Evolutionary conservation across 2,113 vertebrate species (phyloP), one percentile per base, ranked within the genome.

Genomic region (Pitta sordida): DNA sequence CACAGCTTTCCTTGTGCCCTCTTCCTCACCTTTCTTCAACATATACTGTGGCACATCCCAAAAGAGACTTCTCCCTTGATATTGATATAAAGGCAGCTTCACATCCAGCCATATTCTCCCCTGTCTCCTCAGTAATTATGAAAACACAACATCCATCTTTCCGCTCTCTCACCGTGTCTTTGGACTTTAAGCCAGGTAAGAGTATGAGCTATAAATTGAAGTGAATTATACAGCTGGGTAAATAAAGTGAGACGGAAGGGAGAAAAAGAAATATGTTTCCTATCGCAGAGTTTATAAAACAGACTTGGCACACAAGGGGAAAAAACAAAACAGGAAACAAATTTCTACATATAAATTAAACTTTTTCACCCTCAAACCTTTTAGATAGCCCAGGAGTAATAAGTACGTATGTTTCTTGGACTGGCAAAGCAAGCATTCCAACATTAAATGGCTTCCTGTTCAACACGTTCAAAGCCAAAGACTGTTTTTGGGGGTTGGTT

Each of bases 401-500:
- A 98, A 97, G 97, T 98, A 98, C 11, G 96, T 98, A 97, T 98
- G 97, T 98, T 96, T 98, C 97, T 98, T 98, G 98, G 97, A 98
- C 96, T 91, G 77, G 96, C 95, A 98, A 98, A 97, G 98, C 98
- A 98, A 97, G 97, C 98, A 99, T 99, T 99, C 98, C 98, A 98
- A 85, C 89, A 95, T 97, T 98, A 99, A 99, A 99, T 98, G 98
- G 98, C 98, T 99, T 99, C 99, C 99, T 99, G 98, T 98, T 98
- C 98, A 98, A 97, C 94, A 76, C 95, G 97, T 98, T 98, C 98
- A 98, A 98, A 97, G 98, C 98, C 98, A 98, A 98, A 98, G 91
- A 82, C 96, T 97, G 97, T 97, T 97, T 98, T 98, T 88, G 92
- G 96, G 97, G 98, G 98, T 98, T 98, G 98, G 98, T 99, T 98